phyloP scores from a whole-genome alignment of 2,888 invertebrate species.

The Heliconius ismenius region DNA sequence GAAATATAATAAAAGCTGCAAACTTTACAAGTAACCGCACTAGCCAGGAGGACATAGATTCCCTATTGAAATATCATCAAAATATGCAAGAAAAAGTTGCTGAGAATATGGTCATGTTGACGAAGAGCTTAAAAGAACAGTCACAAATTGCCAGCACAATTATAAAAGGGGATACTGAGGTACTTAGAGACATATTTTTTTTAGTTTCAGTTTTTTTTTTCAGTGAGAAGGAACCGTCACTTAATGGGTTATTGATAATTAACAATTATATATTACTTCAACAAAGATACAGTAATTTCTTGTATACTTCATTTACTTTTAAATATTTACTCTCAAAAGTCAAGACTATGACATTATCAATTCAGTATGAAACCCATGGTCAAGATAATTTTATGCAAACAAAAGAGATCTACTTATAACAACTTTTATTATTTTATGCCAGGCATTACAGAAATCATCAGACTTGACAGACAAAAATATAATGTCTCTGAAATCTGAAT shows the following conservation, averaged over 20 bases:
- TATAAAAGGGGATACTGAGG: conserved; percentile 94
- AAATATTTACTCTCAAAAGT: too few species aligned
- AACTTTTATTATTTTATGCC: conserved; percentile 26
- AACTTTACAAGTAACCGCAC: conserved; percentile 73
- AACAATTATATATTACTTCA: too few species aligned
- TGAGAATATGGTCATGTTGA: conserved; percentile 95
- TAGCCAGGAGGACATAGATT: conserved; percentile 88
- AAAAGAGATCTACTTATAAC: not conserved
- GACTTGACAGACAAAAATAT: conserved; percentile 90
- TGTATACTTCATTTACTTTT: too few species aligned
- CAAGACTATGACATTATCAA: too few species aligned
- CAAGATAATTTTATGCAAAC: not conserved
- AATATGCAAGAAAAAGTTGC: conserved; percentile 95
- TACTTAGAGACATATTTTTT: conserved; percentile 50
- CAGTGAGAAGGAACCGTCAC: too few species aligned
- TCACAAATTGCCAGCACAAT: conserved; percentile 93
- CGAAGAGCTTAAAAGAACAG: conserved; percentile 94
- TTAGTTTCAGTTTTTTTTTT: not conserved
- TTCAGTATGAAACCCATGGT: too few species aligned
- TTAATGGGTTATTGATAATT: too few species aligned
- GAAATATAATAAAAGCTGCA: conserved; percentile 78
- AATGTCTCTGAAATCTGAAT: conserved; percentile 88
- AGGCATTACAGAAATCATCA: conserved; percentile 89
- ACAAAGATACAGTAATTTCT: too few species aligned
- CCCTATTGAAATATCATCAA: conserved; percentile 92